Evolutionary conservation across 2,797 vertebrate genomes (phyloP), one percentile per base, ranked within the genome.

Genomic region (Anas georgica): DNA sequence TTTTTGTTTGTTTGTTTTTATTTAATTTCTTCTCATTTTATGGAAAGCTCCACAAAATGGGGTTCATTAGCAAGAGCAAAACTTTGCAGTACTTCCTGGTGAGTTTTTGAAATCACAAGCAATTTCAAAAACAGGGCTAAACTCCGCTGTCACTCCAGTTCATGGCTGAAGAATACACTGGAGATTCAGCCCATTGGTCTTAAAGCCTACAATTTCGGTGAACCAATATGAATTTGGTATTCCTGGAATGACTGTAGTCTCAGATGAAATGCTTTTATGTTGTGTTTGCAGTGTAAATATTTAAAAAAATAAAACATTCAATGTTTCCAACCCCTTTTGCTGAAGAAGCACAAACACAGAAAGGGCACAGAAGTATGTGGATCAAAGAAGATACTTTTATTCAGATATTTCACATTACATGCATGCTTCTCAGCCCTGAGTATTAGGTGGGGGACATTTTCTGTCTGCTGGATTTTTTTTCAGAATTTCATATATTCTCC

Each of bases 211-310:
- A 92, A 79, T 90, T 95, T 90, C 48, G 74, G 83, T 55, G 50
- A 95, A 89, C 45, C 79, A 91, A 45, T 29, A 18, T 88, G 85
- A 67, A 79, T 82, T 56, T 88, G 83, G 85, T 72, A 88, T 94
- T 94, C 59, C 77, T 91, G 77, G 83, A 90, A 86, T 79, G 63
- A 60, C 50, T 78, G 0, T 35, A 69, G 37, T 67, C 63, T 90
- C 68, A 82, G 76, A 69, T 5, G 4, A 79, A 92, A 74, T 54
- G 59, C 73, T 95, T 94, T 95, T 74, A 93, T 91, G 63, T 79
- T 69, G 7, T 86, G 63, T 93, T 93, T 92, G 59, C 59, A 77
- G 46, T 67, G 67, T 74, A 88, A 96, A 94, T 94, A 88, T 66
- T 67, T 33, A 4, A 52, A 52, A 33, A 45, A 25, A 12, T 3